Evolutionary conservation across 2,888 invertebrate species (phyloP), one percentile per base, ranked within the genome.

Genomic region (Drosophila ezoana): DNA sequence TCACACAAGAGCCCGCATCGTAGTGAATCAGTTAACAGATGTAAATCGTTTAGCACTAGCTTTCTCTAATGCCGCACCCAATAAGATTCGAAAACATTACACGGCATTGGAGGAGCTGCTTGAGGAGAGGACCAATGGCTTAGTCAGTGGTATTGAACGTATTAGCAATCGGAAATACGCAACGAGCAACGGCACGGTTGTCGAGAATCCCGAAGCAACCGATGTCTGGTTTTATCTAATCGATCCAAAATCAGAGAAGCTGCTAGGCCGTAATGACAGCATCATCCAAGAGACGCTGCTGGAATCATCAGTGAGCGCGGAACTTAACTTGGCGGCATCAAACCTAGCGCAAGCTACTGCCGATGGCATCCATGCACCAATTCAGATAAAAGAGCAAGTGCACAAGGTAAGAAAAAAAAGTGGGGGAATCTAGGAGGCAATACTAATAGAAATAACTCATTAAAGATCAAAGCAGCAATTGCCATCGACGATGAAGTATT

Each of bases 181-280:
- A 10, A 95, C 95, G 11, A 95, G 94, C 52, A 97, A 97, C 90
- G 95, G 96, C 4, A 96, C 96, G 0, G 91, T 97, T 18, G 92
- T 92, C 37, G 95, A 94, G 64, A 96, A 96, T 90, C 93, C 94
- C 0, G 93, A 94, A 6, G 96, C 96, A 8, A 97, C 97, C 0
- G 97, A 98, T 84, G 94, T 97, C 6, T 97, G 97, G 97, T 95
- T 98, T 90, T 97, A 97, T 86, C 94, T 96, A 0, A 93, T 98
- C 3, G 96, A 98, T 92, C 97, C 97, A 0, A 93, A 93, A 56
- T 95, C 95, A 0, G 97, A 97, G 72, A 93, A 93, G 52, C 96
- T 98, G 75, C 91, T 98, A 40, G 93, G 94, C 0, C 94, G 96
- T 48, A 97, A 97, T 77, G 95, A 95, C 71, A 93, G 94, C 1